Evolutionary conservation across 2,888 invertebrate genomes (phyloP).

Genomic region (Idaea dimidiata): DNA sequence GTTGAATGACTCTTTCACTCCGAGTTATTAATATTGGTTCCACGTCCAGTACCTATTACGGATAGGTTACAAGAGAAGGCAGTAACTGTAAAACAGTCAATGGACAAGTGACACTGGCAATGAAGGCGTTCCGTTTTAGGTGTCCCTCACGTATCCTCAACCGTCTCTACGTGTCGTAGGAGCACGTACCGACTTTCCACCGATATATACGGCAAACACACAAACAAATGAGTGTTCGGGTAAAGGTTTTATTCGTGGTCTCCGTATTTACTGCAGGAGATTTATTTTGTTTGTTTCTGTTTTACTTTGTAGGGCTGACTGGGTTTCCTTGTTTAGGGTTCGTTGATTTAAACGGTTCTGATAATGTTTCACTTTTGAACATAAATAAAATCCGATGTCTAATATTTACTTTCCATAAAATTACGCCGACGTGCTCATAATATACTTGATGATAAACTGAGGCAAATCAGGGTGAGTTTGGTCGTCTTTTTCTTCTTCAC

Average conservation of each 20-base stretch:
- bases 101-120: slow-evolving; percentile 72
- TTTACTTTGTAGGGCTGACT: slow-evolving; percentile 5
- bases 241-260: slow-evolving; percentile 33
- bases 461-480: too few relatives aligned
- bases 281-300: slow-evolving; percentile 13
- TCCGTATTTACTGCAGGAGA: slow-evolving; percentile 30
- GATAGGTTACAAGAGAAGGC: slow-evolving; percentile 52
- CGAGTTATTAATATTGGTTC: slow-evolving; percentile 65
- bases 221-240: slow-evolving; percentile 46
- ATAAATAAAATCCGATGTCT: background rate
- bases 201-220: slow-evolving; percentile 44
- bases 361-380: background rate
- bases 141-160: slow-evolving; percentile 57
- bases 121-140: slow-evolving; percentile 64
- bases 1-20: slow-evolving; percentile 51
- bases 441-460: too few relatives aligned
- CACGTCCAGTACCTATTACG: slow-evolving; percentile 58
- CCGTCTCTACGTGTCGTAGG: slow-evolving; percentile 46
- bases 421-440: too few relatives aligned
- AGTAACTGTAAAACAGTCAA: slow-evolving; percentile 73
- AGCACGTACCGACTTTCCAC: slow-evolving; percentile 67
- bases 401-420: too few relatives aligned
- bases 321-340: background rate
- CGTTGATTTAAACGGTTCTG: background rate
- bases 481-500: too few relatives aligned